Evolutionary conservation across 2,113 vertebrate genomes (phyloP), one percentile per base, ranked within the genome.

Genomic region (Zosterops pallidus): DNA sequence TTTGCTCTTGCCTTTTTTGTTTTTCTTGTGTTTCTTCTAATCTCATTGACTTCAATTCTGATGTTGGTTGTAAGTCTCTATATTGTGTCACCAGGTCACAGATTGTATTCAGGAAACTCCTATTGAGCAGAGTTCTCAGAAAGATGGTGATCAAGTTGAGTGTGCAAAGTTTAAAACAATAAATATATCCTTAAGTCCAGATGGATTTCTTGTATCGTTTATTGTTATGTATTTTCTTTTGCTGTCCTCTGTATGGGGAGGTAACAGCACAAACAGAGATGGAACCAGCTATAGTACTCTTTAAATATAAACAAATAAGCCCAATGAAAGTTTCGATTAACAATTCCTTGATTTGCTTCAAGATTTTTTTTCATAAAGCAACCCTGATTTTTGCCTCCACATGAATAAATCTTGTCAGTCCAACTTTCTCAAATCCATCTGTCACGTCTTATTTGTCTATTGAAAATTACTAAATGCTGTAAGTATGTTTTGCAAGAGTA

Each of bases 121-220:
- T 75, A 0, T 6, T 62, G 72, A 90, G 41, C n/a, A 64, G 62
- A 79, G 35, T 90, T 95, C 83, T 96, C 85, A 89, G 93, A 89
- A 79, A 89, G 90, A 70, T 35, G 75, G 29, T 95, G 92, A 96
- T 92, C 82, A 85, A 88, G 69, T 92, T 92, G 84, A 96, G 89
- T 95, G 83, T 94, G 80, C 89, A 92, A 92, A 97, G 96, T 96
- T 97, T 97, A 96, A 97, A 95, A 95, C 76, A 96, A 93, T 94
- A 95, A 92, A 96, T 96, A 96, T 7, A 94, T 88, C 39, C 91
- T 95, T 83, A 84, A 59, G 53, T 96, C 81, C 94, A 92, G 49
- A 87, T 80, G 77, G 44, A 92, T 72, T 92, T 90, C 64, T 94
- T 75, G 33, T 85, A 77, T 86, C 1, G 0, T 74, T 92, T 92